Evolutionary conservation across 2,888 invertebrate species (phyloP).

Genomic region (Nomada fucata): DNA sequence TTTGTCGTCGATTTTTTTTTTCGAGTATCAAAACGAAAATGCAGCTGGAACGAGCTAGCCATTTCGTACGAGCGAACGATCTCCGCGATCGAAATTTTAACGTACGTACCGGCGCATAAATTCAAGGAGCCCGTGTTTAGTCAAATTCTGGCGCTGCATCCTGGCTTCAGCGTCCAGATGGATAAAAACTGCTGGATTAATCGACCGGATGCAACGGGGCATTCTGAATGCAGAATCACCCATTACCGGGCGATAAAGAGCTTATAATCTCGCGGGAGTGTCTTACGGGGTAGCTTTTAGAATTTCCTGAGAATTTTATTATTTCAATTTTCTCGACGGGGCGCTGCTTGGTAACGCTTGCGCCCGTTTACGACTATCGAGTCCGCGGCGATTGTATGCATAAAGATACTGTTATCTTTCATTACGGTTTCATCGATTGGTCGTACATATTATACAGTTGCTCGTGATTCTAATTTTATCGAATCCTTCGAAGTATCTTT

Average conservation of each 20-base stretch:
- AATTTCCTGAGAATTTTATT: neutral
- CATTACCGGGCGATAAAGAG: neutral
- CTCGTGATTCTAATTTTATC: no score
- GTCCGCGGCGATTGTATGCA: no score
- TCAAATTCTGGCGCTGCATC: slow-evolving; percentile 14
- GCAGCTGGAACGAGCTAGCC: neutral
- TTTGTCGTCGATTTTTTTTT: neutral
- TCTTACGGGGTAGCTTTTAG: neutral
- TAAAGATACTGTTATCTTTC: no score
- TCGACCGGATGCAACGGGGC: neutral
- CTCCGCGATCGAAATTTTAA: slow-evolving; percentile 25
- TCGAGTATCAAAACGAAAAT: slow-evolving; percentile 19
- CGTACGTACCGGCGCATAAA: slow-evolving; percentile 9
- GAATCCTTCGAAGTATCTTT: no score
- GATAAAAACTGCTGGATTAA: slow-evolving; percentile 15
- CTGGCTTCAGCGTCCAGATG: neutral
- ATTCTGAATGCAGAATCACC: neutral
- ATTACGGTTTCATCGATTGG: no score
- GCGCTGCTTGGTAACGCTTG: no score
- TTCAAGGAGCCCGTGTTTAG: slow-evolving; percentile 14
- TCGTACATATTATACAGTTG: no score
- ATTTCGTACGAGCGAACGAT: neutral
- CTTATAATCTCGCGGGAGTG: neutral
- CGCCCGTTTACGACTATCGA: no score
- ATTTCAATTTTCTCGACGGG: neutral